Percentiles rank a stretch among this genome's conserved stretches.
These are phyloP conservation scores for Oopsacas minuta DNA, from an alignment of 37 sponge, comb jelly and placozoan species.

Conservation along the genomic window DNA sequence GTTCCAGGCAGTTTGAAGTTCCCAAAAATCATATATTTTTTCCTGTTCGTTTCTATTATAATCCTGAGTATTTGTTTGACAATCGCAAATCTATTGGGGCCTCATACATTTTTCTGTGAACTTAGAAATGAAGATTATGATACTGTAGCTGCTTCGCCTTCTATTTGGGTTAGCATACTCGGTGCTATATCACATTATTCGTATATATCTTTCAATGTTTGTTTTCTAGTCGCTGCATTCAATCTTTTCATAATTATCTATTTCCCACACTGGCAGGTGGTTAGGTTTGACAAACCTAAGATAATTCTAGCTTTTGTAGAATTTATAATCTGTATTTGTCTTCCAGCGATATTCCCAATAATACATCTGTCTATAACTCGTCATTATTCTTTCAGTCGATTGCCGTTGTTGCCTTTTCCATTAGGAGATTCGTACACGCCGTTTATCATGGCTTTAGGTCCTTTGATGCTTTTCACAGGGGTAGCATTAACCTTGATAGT, in stretches of 20 bases:
- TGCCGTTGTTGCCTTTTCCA: background rate
- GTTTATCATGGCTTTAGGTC: background rate
- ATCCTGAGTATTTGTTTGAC: background rate
- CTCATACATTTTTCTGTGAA: background rate
- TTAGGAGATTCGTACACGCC: background rate
- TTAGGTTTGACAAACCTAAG: background rate
- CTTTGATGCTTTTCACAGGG: background rate
- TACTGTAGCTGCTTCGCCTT: background rate
- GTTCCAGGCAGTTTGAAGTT: background rate
- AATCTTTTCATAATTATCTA: background rate
- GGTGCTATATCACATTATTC: background rate
- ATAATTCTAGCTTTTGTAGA: background rate
- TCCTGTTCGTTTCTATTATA: background rate
- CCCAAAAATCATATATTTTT: background rate
- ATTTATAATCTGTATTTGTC: background rate
- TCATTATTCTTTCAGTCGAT: background rate
- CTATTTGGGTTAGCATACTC: background rate
- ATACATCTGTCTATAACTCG: background rate
- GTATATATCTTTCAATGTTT: background rate
- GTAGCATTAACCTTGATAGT: background rate
- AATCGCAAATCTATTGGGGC: background rate
- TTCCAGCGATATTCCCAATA: background rate
- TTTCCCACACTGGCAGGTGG: background rate
- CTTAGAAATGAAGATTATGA: background rate
- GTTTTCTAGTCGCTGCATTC: slow-evolving; percentile 6